Percentiles rank a stretch among this genome's conserved stretches.
phyloP scores from a whole-genome alignment of 2,888 invertebrate genomes.

The Himalopsyche tibetana region DNA sequence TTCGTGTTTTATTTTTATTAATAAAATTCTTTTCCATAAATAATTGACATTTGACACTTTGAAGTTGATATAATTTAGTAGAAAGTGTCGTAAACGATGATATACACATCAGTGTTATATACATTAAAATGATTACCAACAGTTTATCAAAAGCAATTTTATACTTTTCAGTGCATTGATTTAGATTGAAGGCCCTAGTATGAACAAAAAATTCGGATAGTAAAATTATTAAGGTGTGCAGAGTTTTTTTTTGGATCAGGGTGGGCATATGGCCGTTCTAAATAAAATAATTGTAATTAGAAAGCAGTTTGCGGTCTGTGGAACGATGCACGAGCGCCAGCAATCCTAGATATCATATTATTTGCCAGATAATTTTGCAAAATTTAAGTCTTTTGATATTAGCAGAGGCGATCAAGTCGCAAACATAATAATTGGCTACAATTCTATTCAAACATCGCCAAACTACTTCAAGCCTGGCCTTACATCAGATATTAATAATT shows the following conservation, averaged over 20 bases:
- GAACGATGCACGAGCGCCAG: not conserved
- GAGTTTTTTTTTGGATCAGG: not conserved
- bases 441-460: not conserved
- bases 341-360: not conserved
- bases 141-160: too few relatives aligned
- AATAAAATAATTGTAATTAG: not conserved
- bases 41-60: too few relatives aligned
- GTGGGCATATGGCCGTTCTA: not conserved
- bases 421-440: not conserved
- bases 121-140: too few relatives aligned
- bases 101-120: too few relatives aligned
- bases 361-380: not conserved
- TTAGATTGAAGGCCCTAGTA: too few relatives aligned
- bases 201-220: not conserved
- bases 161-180: too few relatives aligned
- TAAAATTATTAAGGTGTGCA: not conserved
- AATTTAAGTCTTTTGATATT: not conserved
- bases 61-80: too few relatives aligned
- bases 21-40: too few relatives aligned
- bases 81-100: too few relatives aligned
- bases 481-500: not conserved
- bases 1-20: too few relatives aligned
- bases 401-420: not conserved
- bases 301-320: not conserved
- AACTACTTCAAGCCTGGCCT: not conserved